phyloP scores from a whole-genome alignment of 2,113 vertebrate genomes.

The Serilophus lunatus region DNA sequence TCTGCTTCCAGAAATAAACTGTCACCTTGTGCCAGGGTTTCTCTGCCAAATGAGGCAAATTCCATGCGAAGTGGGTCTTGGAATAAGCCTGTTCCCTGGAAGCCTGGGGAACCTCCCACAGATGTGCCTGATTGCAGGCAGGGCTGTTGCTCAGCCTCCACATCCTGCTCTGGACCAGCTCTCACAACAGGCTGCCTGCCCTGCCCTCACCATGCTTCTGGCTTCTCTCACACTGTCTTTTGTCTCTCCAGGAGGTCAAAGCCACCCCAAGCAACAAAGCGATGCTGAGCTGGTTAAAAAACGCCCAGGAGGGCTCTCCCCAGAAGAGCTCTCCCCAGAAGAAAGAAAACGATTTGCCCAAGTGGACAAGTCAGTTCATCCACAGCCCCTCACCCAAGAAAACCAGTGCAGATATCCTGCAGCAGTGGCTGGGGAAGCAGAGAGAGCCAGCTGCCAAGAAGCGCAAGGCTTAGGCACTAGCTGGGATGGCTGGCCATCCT shows the following conservation, averaged over 20 bases:
- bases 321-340: slow-evolving; percentile 79
- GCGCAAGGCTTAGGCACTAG: slow-evolving; percentile 30
- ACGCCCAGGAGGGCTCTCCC: slow-evolving; percentile 57
- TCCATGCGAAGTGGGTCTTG: slow-evolving; percentile 2
- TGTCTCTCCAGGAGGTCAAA: slow-evolving; percentile 71
- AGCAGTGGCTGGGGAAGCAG: slow-evolving; percentile 70
- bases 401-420: slow-evolving; percentile 40
- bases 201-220: background rate
- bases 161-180: background rate
- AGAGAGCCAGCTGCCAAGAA: slow-evolving; percentile 71
- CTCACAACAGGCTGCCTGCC: background rate
- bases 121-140: background rate
- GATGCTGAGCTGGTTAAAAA: slow-evolving; percentile 87
- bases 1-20: background rate
- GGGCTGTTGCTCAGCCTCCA: background rate
- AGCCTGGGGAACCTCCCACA: background rate
- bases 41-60: slow-evolving; percentile 5
- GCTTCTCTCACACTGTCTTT: background rate
- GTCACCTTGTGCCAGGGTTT: background rate
- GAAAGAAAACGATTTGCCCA: slow-evolving; percentile 59
- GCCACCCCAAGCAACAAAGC: slow-evolving; percentile 77
- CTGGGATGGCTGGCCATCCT: background rate
- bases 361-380: slow-evolving; percentile 66
- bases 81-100: background rate
- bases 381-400: slow-evolving; percentile 48